Conservation (phyloP, 2,797 vertebrate species). For the Anomalospiza imberbis region DNA sequence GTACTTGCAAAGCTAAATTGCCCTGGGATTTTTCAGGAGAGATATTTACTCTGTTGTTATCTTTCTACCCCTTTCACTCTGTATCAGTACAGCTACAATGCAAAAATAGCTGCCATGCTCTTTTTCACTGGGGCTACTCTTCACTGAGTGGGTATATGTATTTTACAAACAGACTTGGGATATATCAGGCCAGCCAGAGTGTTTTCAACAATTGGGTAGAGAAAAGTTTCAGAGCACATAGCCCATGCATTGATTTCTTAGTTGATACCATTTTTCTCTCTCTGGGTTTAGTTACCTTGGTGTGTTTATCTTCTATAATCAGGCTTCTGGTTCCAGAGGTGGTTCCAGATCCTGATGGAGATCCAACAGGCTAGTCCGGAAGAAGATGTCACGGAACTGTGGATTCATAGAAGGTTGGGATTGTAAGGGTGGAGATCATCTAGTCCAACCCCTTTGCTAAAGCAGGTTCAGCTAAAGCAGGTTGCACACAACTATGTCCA, state of each 20-base stretch:
- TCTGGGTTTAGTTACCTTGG: rapidly evolving
- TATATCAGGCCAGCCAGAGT: not conserved
- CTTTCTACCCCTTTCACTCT: not conserved
- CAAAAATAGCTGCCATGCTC: not conserved
- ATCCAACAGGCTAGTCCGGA: not conserved
- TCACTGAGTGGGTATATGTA: rapidly evolving
- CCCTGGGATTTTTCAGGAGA: not conserved
- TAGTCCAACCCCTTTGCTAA: not conserved
- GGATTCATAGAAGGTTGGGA: not conserved
- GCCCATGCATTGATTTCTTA: not conserved
- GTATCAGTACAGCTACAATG: not conserved
- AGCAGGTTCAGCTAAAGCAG: not conserved
- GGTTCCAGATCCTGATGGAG: not conserved
- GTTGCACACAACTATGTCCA: not conserved
- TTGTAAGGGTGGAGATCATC: not conserved
- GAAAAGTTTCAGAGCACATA: not conserved
- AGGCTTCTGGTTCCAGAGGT: not conserved
- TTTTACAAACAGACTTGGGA: not conserved
- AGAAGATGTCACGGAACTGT: not conserved
- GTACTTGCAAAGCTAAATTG: not conserved
- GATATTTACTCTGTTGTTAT: not conserved
- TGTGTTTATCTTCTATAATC: not conserved
- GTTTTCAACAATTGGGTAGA: not conserved
- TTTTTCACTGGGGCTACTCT: not conserved
- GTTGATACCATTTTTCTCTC: rapidly evolving